These are phyloP conservation scores for Netelia melanura DNA, from an alignment of 2,888 invertebrate species.

Conservation along the genomic window DNA sequence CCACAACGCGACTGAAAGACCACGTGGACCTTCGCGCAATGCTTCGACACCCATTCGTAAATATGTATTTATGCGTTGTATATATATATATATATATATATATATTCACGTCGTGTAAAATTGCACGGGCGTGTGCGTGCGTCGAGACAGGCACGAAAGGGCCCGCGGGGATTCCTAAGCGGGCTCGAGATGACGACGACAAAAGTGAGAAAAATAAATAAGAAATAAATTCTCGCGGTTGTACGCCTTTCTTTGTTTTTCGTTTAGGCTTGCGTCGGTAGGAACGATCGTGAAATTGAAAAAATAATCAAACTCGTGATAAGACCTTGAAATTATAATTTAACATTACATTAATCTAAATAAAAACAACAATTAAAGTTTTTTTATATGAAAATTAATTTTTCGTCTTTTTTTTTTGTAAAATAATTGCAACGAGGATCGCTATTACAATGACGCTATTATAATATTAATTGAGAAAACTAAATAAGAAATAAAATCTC, in stretches of 20 bases:
- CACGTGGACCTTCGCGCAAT: slow-evolving; percentile 78
- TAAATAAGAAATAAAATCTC: too few species aligned
- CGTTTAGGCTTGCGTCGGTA: neutral
- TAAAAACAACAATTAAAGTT: too few species aligned
- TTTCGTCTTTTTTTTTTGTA: too few species aligned
- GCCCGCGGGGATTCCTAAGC: neutral
- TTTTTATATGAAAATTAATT: too few species aligned
- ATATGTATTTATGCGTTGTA: slow-evolving; percentile 71
- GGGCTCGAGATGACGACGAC: neutral
- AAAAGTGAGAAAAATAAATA: neutral
- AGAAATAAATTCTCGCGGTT: neutral
- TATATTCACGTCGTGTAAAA: neutral
- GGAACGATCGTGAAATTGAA: neutral
- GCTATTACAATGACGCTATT: neutral
- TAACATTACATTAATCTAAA: too few species aligned
- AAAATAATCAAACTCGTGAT: too few species aligned
- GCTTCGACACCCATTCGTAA: slow-evolving; percentile 71
- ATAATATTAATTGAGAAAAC: neutral
- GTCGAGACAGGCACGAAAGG: neutral
- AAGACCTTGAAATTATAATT: too few species aligned
- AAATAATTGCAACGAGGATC: too few species aligned
- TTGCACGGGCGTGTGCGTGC: neutral
- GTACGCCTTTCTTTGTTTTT: neutral
- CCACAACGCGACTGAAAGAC: slow-evolving; percentile 74
- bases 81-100: neutral